phyloP scores from a whole-genome alignment of 2,113 vertebrate genomes.

The Isichthys henryi region DNA sequence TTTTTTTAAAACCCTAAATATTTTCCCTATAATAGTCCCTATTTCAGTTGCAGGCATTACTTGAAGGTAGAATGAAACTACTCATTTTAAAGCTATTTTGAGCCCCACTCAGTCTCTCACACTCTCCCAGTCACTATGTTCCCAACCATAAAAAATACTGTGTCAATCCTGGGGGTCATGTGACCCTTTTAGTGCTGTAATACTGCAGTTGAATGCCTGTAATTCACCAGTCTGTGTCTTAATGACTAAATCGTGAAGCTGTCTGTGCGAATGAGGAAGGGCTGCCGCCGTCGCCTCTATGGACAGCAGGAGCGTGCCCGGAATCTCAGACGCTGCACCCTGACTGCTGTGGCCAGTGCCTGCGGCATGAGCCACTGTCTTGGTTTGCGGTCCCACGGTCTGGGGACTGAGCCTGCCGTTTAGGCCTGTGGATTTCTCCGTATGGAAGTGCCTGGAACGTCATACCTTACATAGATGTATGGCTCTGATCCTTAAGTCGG shows the following conservation, averaged over 20 bases:
- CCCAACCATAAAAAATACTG: not conserved
- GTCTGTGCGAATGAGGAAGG: not conserved
- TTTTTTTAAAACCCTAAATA: too few relatives aligned
- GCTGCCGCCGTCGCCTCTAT: not conserved
- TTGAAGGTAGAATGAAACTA: not conserved
- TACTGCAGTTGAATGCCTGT: not conserved
- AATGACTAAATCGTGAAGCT: not conserved
- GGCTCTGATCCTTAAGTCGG: not conserved
- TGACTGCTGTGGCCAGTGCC: not conserved
- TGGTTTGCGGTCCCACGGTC: not conserved
- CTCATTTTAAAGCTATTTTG: not conserved
- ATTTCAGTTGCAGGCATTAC: not conserved
- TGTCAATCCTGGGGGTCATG: not conserved
- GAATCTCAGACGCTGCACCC: not conserved
- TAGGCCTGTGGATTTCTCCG: not conserved
- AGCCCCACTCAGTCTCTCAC: not conserved
- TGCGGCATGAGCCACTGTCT: not conserved
- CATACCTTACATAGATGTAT: not conserved
- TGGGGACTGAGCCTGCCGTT: too few relatives aligned
- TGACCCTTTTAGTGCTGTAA: not conserved
- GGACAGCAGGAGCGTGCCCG: not conserved
- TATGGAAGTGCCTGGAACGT: not conserved
- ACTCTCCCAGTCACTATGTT: not conserved
- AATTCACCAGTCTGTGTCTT: not conserved
- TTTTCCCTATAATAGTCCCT: not conserved